phyloP scores from a whole-genome alignment of 2,888 invertebrate species.

The Abscondita cerata region DNA sequence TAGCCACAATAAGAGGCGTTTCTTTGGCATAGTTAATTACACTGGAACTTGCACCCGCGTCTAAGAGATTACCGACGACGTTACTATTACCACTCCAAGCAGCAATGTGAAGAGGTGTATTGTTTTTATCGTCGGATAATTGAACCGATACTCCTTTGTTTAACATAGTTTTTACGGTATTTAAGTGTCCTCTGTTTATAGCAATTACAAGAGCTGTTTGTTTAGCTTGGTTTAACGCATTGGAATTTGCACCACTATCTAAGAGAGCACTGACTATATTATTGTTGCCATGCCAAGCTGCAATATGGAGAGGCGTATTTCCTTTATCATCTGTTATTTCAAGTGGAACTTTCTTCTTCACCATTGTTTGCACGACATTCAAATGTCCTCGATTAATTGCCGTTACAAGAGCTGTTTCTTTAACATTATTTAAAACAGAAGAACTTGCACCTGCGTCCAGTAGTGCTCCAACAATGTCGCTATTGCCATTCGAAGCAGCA shows the following conservation, averaged over 20 bases:
- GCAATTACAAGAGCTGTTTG: neutral
- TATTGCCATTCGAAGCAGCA: neutral
- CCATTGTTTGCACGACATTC: neutral
- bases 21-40: neutral
- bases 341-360: neutral
- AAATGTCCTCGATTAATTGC: neutral
- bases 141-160: neutral
- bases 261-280: neutral
- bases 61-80: neutral
- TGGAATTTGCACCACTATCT: neutral
- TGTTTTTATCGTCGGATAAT: neutral
- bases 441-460: neutral
- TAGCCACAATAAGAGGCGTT: neutral
- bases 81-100: neutral
- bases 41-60: neutral
- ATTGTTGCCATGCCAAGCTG: neutral
- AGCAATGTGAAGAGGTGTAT: conserved; percentile 3
- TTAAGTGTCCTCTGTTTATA: neutral
- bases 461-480: neutral
- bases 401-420: neutral
- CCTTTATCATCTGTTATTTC: neutral
- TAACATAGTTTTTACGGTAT: neutral
- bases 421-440: neutral
- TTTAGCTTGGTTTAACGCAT: neutral
- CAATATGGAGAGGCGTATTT: conserved; percentile 7